phyloP scores from a whole-genome alignment of 2,113 vertebrate species.

The Ploceus nigricollis region DNA sequence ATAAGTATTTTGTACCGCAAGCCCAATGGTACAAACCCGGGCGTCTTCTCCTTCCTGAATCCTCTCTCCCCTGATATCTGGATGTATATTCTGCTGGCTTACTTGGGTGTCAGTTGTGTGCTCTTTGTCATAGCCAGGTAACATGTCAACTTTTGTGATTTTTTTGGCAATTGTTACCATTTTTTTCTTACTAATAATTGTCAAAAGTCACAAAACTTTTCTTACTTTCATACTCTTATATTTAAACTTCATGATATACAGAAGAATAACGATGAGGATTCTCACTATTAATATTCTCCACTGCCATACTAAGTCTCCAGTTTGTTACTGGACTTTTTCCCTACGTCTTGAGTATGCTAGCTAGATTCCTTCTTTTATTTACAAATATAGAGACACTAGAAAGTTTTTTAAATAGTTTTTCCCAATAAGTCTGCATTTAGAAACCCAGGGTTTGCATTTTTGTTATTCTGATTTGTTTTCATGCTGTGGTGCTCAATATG shows the following conservation, averaged over 20 bases:
- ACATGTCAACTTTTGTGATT: slow-evolving; percentile 90
- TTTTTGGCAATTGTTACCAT: slow-evolving; percentile 83
- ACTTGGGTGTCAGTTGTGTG: slow-evolving; percentile 99
- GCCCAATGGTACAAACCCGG: slow-evolving; percentile 98
- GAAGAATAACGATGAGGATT: slow-evolving; percentile 23
- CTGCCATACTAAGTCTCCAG: not conserved
- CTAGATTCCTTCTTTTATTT: not conserved
- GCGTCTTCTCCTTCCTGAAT: slow-evolving; percentile 99
- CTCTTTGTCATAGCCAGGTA: slow-evolving; percentile 99
- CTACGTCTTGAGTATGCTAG: not conserved
- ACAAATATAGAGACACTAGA: not conserved
- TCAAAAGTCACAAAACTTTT: slow-evolving; percentile 83
- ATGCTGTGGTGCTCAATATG: not conserved
- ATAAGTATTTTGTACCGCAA: slow-evolving; percentile 99
- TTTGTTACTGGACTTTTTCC: slow-evolving; percentile 15
- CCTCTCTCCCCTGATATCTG: slow-evolving; percentile 99
- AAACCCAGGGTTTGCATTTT: not conserved
- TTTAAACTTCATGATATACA: slow-evolving; percentile 52
- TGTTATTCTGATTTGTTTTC: not conserved
- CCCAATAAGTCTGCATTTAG: not conserved
- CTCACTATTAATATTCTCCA: slow-evolving; percentile 2
- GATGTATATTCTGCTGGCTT: slow-evolving; percentile 99
- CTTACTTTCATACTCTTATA: slow-evolving; percentile 61
- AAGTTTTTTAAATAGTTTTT: not conserved
- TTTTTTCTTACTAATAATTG: slow-evolving; percentile 78